Evolutionary conservation across 2,797 vertebrate genomes (phyloP).

Genomic region (Picus viridis): DNA sequence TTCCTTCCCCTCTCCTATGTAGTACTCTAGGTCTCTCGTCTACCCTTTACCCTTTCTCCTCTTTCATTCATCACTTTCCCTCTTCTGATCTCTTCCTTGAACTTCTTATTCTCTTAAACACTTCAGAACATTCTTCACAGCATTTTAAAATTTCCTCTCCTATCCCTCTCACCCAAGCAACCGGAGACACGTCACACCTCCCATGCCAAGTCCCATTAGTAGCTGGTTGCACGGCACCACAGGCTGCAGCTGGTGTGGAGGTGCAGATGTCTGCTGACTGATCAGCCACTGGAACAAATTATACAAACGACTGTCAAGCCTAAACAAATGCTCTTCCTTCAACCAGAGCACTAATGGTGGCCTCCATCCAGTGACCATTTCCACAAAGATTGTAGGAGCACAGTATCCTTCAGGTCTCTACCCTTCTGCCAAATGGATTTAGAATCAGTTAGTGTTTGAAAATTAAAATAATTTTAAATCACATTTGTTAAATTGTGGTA

Average conservation of each 20-base stretch:
- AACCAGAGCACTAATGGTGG: not conserved
- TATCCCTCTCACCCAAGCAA: not conserved
- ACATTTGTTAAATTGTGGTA: not conserved
- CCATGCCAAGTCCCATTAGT: not conserved
- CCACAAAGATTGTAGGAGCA: not conserved
- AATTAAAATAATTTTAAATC: not conserved
- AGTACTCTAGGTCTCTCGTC: not conserved
- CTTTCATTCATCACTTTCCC: not conserved
- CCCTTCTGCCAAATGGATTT: not conserved
- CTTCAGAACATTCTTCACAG: not conserved
- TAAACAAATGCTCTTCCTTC: not conserved
- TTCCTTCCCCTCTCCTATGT: too few species aligned
- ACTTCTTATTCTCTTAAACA: not conserved
- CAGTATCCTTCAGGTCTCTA: not conserved
- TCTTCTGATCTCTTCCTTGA: not conserved
- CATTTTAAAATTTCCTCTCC: not conserved
- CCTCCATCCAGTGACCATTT: not conserved
- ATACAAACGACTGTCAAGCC: not conserved
- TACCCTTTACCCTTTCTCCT: not conserved
- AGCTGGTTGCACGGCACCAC: not conserved
- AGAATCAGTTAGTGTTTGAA: not conserved
- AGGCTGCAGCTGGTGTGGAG: not conserved
- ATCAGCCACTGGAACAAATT: not conserved
- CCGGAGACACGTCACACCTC: not conserved
- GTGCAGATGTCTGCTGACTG: not conserved